A percentile compares a stretch with the other conserved stretches of the same genome.
phyloP scores from a whole-genome alignment of 2,888 invertebrate species.

The Plemyria rubiginata region DNA sequence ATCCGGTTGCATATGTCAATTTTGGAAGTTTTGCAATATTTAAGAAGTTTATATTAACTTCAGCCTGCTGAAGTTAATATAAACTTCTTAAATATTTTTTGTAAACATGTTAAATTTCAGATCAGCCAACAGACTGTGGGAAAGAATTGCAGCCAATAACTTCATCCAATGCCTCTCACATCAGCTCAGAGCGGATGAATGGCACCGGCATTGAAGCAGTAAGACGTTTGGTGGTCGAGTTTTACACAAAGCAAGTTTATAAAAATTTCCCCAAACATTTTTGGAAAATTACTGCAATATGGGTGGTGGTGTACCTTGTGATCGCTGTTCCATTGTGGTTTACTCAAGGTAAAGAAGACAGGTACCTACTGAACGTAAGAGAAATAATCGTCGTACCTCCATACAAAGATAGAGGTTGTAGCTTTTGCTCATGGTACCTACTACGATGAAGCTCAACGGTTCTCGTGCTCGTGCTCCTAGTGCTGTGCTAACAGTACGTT shows the following conservation, averaged over 20 bases:
- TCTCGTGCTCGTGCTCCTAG: too few relatives aligned
- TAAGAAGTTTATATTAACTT: too few relatives aligned
- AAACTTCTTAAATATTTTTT: background rate
- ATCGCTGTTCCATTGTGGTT: constrained; percentile 72
- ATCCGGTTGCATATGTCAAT: too few relatives aligned
- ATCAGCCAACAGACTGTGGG: background rate
- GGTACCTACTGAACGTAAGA: too few relatives aligned
- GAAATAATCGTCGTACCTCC: too few relatives aligned
- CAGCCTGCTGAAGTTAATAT: background rate
- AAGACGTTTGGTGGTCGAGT: constrained; percentile 47
- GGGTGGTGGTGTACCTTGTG: constrained; percentile 59
- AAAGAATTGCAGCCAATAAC: constrained; percentile 2
- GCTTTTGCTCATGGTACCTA: too few relatives aligned
- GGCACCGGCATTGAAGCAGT: constrained; percentile 64
- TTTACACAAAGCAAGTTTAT: constrained; percentile 33
- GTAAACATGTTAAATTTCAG: constrained; percentile 7
- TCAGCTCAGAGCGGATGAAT: constrained; percentile 52
- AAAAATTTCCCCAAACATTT: constrained; percentile 41
- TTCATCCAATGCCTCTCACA: constrained; percentile 17
- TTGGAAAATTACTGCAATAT: constrained; percentile 58
- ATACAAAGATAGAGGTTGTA: too few relatives aligned
- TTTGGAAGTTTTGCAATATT: too few relatives aligned
- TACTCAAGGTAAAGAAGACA: constrained; percentile 60
- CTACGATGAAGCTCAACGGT: too few relatives aligned
- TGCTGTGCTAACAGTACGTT: too few relatives aligned